phyloP scores from a whole-genome alignment of 2,888 invertebrate species.

The Eudasyphora cyanicolor region DNA sequence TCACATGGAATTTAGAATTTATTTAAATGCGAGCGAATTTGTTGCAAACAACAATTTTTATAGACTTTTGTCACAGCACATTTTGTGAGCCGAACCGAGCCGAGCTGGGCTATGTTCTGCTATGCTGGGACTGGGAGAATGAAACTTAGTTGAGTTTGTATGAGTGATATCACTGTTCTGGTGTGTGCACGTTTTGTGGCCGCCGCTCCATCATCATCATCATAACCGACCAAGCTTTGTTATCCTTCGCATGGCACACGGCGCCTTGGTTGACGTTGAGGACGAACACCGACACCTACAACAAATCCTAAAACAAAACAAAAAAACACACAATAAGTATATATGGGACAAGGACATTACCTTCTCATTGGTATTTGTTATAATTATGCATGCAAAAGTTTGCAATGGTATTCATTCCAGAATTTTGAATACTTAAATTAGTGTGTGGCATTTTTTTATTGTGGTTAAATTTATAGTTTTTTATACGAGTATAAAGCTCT shows the following conservation, averaged over 20 bases:
- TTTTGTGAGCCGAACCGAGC: neutral
- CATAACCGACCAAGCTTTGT: no score
- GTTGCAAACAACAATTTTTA: conserved; percentile 46
- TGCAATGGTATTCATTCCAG: conserved; percentile 18
- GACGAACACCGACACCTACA: neutral
- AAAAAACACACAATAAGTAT: conserved; percentile 14
- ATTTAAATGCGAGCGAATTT: conserved; percentile 13
- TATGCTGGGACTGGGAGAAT: neutral
- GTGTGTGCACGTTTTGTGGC: neutral
- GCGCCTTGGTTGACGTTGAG: neutral
- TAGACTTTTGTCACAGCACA: conserved; percentile 58
- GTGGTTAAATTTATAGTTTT: no score
- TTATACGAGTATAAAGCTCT: no score
- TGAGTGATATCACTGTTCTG: conserved; percentile 21
- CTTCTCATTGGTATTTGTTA: conserved; percentile 17
- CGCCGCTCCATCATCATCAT: no score
- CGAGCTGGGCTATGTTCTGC: neutral
- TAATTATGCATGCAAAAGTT: conserved; percentile 49
- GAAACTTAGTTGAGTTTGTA: neutral
- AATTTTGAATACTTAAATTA: conserved; percentile 25
- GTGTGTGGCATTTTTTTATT: conserved; percentile 12
- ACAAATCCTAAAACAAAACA: neutral
- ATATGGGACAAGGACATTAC: conserved; percentile 63
- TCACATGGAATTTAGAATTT: conserved; percentile 27
- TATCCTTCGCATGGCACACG: neutral